Evolutionary conservation across 1,140 invertebrate species (phyloP), one percentile per base, ranked within the genome.

Genomic region (Pseudomyrmex dendroicus): DNA sequence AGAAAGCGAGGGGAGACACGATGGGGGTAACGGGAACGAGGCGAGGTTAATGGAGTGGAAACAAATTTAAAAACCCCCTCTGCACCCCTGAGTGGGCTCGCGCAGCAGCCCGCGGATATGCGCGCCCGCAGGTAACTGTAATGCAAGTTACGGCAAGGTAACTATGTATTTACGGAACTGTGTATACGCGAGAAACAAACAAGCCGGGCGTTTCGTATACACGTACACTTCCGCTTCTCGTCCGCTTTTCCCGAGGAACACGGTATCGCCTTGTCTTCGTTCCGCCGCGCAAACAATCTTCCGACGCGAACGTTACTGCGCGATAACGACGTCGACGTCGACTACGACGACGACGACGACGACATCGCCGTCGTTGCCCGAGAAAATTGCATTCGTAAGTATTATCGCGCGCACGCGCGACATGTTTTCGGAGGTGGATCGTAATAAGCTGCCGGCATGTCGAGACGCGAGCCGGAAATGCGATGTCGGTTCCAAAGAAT

Each of bases 21-120:
- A 73, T 50, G 44, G 35, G 22, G 22, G 62, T 20, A 77, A 25
- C 64, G 52, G 82, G 73, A 89, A 90, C 84, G 90, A 88, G 85
- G 46, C 80, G 76, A 76, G 77, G 84, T 92, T 91, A 91, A 92
- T 91, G 90, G 90, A 90, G 89, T 84, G 87, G 89, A 92, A 91
- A 91, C 70, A 90, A 91, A 92, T 92, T 92, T 90, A 86, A 88
- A 91, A 91, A 90, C 82, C 66, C 73, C 80, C 70, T 35, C 35
- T 35, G 35, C 72, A 13, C 15, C 46, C 52, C 63, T 20, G 52
- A 7, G 52, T 13, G 35, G 44, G 22, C 20, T 25, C 59, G 63
- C 15, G 59, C 44, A 54, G 46, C 20, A 64, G 25, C 62, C 63
- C 44, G 66, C 56, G 48, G 13, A 66, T 64, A 64, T 64, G 17